Base-by-base conservation (phyloP, 2,113 vertebrate genomes). In the Corythornis cristatus region DNA sequence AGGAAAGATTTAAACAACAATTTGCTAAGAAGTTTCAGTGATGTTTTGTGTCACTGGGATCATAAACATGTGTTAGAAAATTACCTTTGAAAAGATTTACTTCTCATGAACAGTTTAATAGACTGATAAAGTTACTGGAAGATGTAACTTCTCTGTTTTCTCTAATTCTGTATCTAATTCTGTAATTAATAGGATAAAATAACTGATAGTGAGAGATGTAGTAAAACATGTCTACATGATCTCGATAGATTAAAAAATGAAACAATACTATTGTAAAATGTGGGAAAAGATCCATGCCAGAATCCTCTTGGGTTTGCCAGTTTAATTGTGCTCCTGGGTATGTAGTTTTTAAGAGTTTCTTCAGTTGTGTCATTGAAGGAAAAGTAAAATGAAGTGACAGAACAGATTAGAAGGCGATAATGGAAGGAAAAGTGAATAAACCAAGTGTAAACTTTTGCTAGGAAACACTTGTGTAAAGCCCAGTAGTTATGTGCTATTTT, bases 311-410 rank as follows among this genome's bases (percentile, higher is more conserved):
- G 46, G 42, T 89, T 96, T 96, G 33, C 68, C 95, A 96, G 75
- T 70, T 95, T 95, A 96, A 97, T 96, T 96, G 78, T 96, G 82
- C 56, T 95, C 64, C 64, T 78, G 42, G 80, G 72, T 91, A 72
- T 84, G 40, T 78, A 93, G 89, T 97, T 97, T 96, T 95, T 28
- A 51, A 88, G 90, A 86, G 94, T 96, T 93, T 95, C 87, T 95
- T 97, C 93, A 95, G 93, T 96, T 95, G 93, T 96, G 87, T 70
- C 93, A 97, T 83, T 95, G 95, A 96, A 97, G 93, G 86, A 97
- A 97, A 96, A 92, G 85, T 96, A 91, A 96, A 97, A 90, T 94
- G 92, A 98, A 97, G 92, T 94, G 95, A 96, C 86, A 94, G 83
- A 91, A 88, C 89, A 94, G 88, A 96, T 95, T 94, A 97, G 89